Conservation (phyloP, 2,113 vertebrate species). For the Petroica traversi region DNA sequence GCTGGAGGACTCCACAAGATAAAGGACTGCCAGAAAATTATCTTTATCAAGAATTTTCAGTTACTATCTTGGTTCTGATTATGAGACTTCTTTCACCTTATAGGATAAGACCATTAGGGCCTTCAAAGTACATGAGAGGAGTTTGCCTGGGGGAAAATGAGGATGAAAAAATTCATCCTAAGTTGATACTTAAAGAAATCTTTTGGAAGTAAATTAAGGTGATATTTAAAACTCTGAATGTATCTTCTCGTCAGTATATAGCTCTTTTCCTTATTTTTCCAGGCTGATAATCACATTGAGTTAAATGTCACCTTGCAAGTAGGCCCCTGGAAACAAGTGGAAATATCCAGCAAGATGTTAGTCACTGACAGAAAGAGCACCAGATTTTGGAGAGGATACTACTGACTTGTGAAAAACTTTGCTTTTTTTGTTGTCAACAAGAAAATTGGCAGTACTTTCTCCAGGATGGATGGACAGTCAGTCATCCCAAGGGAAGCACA, state of each 20-base stretch:
- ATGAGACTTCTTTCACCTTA: neutral
- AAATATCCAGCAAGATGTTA: neutral
- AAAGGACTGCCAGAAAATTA: neutral
- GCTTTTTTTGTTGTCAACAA: neutral
- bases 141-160: neutral
- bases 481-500: neutral
- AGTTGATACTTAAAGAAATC: neutral
- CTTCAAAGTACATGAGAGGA: neutral
- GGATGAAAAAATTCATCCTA: neutral
- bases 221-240: neutral
- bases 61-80: neutral
- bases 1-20: neutral
- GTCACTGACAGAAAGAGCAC: neutral
- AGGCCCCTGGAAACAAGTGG: neutral
- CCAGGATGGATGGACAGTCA: neutral
- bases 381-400: neutral
- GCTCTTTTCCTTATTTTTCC: neutral
- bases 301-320: neutral
- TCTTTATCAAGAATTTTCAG: neutral
- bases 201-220: neutral
- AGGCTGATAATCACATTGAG: neutral
- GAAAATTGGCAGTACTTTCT: neutral
- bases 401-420: neutral
- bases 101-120: neutral
- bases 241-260: neutral